Evolutionary conservation across 2,797 vertebrate species (phyloP), one percentile per base, ranked within the genome.

Genomic region (Sebastes miniatus): DNA sequence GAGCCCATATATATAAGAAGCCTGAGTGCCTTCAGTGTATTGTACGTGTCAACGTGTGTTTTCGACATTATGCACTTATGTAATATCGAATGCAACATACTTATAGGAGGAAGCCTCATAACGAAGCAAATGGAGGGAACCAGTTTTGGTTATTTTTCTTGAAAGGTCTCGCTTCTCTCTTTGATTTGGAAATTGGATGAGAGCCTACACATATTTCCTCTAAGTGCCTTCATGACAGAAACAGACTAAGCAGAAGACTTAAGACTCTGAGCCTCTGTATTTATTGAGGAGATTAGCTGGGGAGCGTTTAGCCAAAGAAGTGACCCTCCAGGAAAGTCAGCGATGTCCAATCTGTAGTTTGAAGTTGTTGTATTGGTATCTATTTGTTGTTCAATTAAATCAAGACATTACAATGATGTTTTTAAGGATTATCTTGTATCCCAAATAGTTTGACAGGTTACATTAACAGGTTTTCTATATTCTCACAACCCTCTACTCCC

Each of bases 1-100:
- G 83, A 88, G 86, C 61, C 83, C 86, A 91, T 91, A 91, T 88
- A 92, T 89, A 90, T 91, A 84, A 83, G 87, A 80, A 88, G 86
- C 83, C 76, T 88, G 82, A 93, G 91, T 92, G 91, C 91, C 85
- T 62, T 86, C 50, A 66, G 69, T 83, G 76, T 74, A 87, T 83
- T 80, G 78, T 91, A 71, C 64, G 62, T 86, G 91, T 89, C 75
- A 73, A 39, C 3, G 10, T 88, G 87, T 83, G 81, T 91, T 88
- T 92, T 88, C 22, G 22, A 83, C 84, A 79, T 84, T 85, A 80
- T 86, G 87, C 62, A 78, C 90, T 92, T 93, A 91, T 79, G 80
- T 87, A 91, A 94, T 88, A 87, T 77, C 58, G 69, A 83, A 70
- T 75, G 77, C 74, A 82, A 81, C 64, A 77, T 71, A 81, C 65